A percentile compares a stretch with the other conserved stretches of the same genome.
Conservation (phyloP, 2,113 vertebrate genomes). For the Caranx ignobilis region DNA sequence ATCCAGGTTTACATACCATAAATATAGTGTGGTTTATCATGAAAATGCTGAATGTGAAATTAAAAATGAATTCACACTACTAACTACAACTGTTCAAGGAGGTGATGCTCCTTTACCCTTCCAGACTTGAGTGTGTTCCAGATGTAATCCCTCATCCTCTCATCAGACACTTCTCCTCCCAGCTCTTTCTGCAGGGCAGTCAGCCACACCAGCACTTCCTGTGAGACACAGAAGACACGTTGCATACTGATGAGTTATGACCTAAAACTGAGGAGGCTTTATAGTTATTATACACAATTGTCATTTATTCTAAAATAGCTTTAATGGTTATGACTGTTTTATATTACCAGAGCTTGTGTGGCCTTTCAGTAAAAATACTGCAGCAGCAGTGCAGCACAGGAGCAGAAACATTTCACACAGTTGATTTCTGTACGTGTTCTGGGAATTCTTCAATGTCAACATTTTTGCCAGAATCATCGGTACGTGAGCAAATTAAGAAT, state of each 20-base stretch:
- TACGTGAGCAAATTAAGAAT: not conserved
- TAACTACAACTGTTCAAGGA: not conserved
- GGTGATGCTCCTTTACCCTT: constrained; percentile 84
- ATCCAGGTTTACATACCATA: not conserved
- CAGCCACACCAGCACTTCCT: constrained; percentile 97
- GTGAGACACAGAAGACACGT: not conserved
- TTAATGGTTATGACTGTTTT: too few species aligned
- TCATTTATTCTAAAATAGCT: not conserved
- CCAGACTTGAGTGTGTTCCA: constrained; percentile 99
- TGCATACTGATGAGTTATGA: not conserved
- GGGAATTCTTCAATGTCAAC: not conserved
- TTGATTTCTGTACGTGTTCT: not conserved
- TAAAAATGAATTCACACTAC: not conserved
- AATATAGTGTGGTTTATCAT: not conserved
- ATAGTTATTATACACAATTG: not conserved
- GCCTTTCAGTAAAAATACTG: not conserved
- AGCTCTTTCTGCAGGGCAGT: constrained; percentile 95
- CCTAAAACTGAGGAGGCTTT: not conserved
- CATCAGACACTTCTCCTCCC: constrained; percentile 93
- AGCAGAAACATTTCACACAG: not conserved
- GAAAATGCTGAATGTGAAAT: not conserved
- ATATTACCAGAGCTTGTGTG: too few species aligned
- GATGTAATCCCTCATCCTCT: constrained; percentile 94
- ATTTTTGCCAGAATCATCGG: not conserved
- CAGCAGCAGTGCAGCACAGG: too few species aligned